A percentile compares a stretch with the other conserved stretches of the same genome.
Conservation (phyloP, 1,140 invertebrate genomes). For the Drosophila hydei region DNA sequence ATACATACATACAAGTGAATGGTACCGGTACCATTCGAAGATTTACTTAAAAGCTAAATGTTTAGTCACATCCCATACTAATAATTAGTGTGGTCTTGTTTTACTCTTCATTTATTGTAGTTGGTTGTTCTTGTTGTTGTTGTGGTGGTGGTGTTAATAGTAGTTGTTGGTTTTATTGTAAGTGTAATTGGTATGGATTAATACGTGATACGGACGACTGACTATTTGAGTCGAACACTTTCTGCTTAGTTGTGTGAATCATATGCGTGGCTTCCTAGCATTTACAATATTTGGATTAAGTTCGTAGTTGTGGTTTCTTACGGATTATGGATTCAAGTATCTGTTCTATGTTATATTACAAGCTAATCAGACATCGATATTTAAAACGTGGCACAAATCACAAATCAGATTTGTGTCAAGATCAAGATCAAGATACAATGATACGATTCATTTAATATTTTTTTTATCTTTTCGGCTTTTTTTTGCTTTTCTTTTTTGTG, state of each 20-base stretch:
- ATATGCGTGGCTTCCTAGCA: conserved; percentile 44
- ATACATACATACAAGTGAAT: conserved; percentile 28
- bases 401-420: conserved; percentile 79
- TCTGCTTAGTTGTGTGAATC: conserved; percentile 40
- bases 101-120: conserved; percentile 12
- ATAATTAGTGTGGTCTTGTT: not conserved
- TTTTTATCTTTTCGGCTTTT: conserved; percentile 33
- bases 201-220: conserved; percentile 44
- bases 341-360: conserved; percentile 62
- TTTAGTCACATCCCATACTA: conserved; percentile 34
- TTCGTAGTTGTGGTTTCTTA: conserved; percentile 60
- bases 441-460: conserved; percentile 65
- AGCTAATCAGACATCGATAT: conserved; percentile 81
- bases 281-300: conserved; percentile 65
- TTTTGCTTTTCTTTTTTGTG: conserved; percentile 13
- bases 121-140: conserved; percentile 20
- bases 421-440: conserved; percentile 81
- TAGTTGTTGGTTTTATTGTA: conserved; percentile 59
- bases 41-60: conserved; percentile 62
- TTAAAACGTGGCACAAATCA: conserved; percentile 82
- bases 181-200: conserved; percentile 73
- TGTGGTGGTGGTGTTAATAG: conserved; percentile 24
- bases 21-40: conserved; percentile 47
- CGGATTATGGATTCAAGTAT: conserved; percentile 52
- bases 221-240: conserved; percentile 31